phyloP scores from a whole-genome alignment of 2,888 invertebrate genomes.

The Agrotis exclamationis region DNA sequence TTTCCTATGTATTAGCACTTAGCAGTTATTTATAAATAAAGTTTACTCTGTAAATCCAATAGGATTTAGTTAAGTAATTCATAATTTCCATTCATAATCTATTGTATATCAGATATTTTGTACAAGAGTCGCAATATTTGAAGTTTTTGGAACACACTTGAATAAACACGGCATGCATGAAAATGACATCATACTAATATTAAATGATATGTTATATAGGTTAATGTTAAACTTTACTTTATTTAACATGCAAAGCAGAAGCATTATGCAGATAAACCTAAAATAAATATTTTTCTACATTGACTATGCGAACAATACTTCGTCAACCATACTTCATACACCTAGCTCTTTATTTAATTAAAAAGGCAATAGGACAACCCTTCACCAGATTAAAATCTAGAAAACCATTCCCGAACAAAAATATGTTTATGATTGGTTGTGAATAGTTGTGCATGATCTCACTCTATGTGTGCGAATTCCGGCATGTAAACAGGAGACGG shows the following conservation, averaged over 20 bases:
- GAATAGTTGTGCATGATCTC: slow-evolving; percentile 33
- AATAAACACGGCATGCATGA: slow-evolving; percentile 3
- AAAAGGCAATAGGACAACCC: slow-evolving; percentile 2
- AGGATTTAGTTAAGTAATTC: too few species aligned
- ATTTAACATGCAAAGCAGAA: slow-evolving; percentile 60
- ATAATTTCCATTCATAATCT: background rate
- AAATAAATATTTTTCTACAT: slow-evolving; percentile 14
- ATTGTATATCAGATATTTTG: background rate
- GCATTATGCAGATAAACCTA: slow-evolving; percentile 44
- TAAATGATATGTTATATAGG: too few species aligned
- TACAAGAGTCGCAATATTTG: slow-evolving; percentile 2
- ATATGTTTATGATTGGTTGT: slow-evolving; percentile 40
- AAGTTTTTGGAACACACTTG: background rate
- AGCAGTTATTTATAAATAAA: too few species aligned
- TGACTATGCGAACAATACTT: slow-evolving; percentile 13
- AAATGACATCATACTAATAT: slow-evolving; percentile 4
- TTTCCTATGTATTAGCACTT: background rate
- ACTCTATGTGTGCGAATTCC: slow-evolving; percentile 12
- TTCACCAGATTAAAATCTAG: slow-evolving; percentile 30
- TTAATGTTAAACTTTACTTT: slow-evolving; percentile 22
- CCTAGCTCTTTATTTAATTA: background rate
- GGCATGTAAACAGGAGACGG: slow-evolving; percentile 39
- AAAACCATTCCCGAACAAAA: slow-evolving; percentile 31
- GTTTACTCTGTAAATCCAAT: too few species aligned
- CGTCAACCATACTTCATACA: background rate